Base-by-base conservation (phyloP, 2,113 vertebrate genomes). In the Cricetomys ansorgei region DNA sequence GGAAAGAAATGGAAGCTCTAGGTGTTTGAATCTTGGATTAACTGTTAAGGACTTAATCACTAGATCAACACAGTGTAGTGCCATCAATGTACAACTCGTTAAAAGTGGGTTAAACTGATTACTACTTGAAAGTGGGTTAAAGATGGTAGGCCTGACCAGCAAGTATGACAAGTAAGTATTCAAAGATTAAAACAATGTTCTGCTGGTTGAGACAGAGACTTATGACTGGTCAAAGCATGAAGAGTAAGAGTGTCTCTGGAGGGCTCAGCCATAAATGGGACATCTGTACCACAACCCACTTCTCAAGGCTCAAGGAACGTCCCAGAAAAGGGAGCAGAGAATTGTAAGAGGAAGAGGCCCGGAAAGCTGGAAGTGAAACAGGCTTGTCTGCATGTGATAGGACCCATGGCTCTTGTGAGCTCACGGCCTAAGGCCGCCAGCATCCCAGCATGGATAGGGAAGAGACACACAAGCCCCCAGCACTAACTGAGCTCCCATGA, bases 171-270 rank as follows among this genome's bases (percentile, higher is more conserved):
- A 94, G 96, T 79, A 92, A 94, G 96, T 94, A 62, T 72, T 94
- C 91, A 57, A 76, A 97, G 94, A 67, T 97, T 96, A 97, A 97
- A 98, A 98, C 70, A 97, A 95, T 97, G 97, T 21, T 34, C 29
- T 89, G 55, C 8, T 3, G 1, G 67, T 48, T 55, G 37, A 85
- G 13, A 85, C 19, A 50, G 62, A 64, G 16, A 85, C 83, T 85
- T 62, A 85, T 29, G 67, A 48, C 16, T 67, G 64, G 31, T 37
- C 64, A 50, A 27, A 16, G 15, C 21, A 16, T 23, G 21, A 29
- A 27, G 23, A 19, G 57, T 59, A 13, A 59, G 21, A 34, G 62
- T 50, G 31, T 37, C 29, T 48, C 16, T 37, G 43, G 5, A 15
- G 83, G 19, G 17, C 11, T 13, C 31, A 34, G 9, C 31, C 43